Evolutionary conservation across 2,888 invertebrate species (phyloP).

Genomic region (Perizoma affinitatum): DNA sequence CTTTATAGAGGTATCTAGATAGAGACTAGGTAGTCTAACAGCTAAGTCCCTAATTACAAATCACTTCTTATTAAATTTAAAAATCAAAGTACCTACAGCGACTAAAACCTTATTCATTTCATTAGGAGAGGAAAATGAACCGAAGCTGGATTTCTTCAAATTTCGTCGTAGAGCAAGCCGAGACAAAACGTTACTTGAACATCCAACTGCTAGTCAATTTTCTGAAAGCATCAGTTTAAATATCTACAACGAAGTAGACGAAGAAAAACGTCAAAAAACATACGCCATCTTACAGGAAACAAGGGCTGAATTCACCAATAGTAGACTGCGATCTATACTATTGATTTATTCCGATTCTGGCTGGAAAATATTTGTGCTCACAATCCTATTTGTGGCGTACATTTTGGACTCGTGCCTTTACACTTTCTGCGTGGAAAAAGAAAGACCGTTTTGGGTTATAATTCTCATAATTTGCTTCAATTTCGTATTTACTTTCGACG

Average conservation of each 20-base stretch:
- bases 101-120: background rate
- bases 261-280: constrained; percentile 57
- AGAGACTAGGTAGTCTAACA: background rate
- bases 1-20: background rate
- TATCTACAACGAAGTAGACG: constrained; percentile 51
- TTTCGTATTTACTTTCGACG: constrained; percentile 66
- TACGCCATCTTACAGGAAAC: constrained; percentile 73
- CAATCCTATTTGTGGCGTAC: constrained; percentile 63
- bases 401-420: constrained; percentile 70
- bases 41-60: background rate
- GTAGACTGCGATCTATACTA: constrained; percentile 63
- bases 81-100: background rate
- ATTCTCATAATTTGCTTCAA: constrained; percentile 61
- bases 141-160: constrained; percentile 61
- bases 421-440: constrained; percentile 57
- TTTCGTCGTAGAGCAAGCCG: constrained; percentile 55
- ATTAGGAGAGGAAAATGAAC: constrained; percentile 38
- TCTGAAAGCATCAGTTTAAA: constrained; percentile 41
- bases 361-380: constrained; percentile 69
- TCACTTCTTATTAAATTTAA: background rate
- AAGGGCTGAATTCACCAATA: constrained; percentile 63
- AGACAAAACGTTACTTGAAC: constrained; percentile 45
- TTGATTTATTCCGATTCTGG: constrained; percentile 66
- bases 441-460: constrained; percentile 60
- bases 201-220: constrained; percentile 6